These are phyloP conservation scores for Hydrophis major DNA, from an alignment of 2,797 vertebrate genomes.

Conservation along the genomic window DNA sequence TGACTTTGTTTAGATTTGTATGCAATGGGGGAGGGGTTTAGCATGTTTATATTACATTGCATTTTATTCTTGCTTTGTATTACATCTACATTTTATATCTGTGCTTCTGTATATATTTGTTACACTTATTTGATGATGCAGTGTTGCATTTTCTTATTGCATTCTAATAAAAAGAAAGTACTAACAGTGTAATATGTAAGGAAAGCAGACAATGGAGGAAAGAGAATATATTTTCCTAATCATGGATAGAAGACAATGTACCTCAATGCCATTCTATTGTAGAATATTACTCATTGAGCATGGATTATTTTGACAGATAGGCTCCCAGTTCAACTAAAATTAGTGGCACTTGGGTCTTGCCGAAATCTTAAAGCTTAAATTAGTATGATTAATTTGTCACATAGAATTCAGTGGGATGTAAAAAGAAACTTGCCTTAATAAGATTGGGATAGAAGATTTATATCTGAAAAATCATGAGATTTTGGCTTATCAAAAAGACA, in stretches of 20 bases:
- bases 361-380: not conserved
- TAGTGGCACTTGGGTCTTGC: not conserved
- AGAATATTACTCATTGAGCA: not conserved
- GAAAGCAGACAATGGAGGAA: not conserved
- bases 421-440: not conserved
- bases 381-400: not conserved
- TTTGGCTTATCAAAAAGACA: not conserved
- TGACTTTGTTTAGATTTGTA: not conserved
- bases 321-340: not conserved
- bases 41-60: not conserved
- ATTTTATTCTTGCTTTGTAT: not conserved
- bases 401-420: not conserved
- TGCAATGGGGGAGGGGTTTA: not conserved
- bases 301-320: not conserved
- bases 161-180: not conserved
- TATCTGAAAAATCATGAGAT: not conserved
- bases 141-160: not conserved
- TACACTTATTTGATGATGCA: not conserved
- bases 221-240: not conserved
- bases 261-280: not conserved
- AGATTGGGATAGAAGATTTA: not conserved
- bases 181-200: not conserved
- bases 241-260: not conserved
- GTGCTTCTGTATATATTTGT: not conserved
- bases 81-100: not conserved